phyloP scores from a whole-genome alignment of 2,888 invertebrate species.

The Zaprionus lineosus region DNA sequence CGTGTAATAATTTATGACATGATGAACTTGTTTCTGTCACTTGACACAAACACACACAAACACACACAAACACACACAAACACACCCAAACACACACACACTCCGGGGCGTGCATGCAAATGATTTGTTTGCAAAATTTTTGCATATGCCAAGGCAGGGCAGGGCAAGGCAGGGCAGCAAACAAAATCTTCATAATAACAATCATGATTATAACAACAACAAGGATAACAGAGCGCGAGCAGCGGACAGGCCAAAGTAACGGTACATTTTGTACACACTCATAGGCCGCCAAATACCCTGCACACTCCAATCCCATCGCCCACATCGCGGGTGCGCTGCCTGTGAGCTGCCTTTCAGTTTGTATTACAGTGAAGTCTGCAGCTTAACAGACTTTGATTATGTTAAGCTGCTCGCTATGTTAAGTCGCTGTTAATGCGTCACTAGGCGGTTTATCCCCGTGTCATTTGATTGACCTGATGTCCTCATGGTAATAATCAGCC shows the following conservation, averaged over 20 bases:
- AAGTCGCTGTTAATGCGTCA: no score
- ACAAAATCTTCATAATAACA: conserved; percentile 56
- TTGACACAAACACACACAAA: neutral
- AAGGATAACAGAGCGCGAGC: no score
- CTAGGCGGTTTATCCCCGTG: no score
- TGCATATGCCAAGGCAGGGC: conserved; percentile 30
- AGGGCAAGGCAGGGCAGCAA: conserved; percentile 18
- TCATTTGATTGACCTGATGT: no score
- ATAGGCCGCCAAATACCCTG: conserved; percentile 14
- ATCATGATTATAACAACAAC: conserved; percentile 27
- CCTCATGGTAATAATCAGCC: no score
- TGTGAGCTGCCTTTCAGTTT: no score
- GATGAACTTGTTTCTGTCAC: conserved; percentile 58
- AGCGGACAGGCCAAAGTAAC: neutral
- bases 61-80: conserved; percentile 1
- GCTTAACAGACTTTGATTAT: no score
- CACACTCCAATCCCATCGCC: no score
- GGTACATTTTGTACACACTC: neutral
- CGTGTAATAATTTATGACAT: conserved; percentile 67
- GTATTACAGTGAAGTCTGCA: no score
- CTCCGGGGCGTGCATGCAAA: conserved; percentile 33
- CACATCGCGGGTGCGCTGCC: no score
- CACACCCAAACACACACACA: neutral
- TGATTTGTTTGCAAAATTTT: conserved; percentile 28
- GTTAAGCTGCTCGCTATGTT: no score